Evolutionary conservation across 2,888 invertebrate species (phyloP), one percentile per base, ranked within the genome.

Genomic region (Orthonevra nobilis): DNA sequence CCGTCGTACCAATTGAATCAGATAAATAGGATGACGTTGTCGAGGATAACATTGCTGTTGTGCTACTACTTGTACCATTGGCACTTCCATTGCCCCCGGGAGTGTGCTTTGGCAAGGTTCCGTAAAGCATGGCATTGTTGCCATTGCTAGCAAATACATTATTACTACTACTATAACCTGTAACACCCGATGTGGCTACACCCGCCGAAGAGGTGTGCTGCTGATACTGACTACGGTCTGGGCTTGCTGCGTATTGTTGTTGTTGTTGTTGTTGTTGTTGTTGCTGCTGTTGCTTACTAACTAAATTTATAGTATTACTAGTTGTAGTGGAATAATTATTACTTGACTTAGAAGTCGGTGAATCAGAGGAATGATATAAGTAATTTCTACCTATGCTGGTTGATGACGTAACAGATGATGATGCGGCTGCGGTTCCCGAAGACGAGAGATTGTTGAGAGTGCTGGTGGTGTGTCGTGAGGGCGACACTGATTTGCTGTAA

Each of bases 81-180:
- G 5, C 23, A 56, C 64, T 68, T 36, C 69, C 73, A 61, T 38
- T 70, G 44, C 68, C 73, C 36, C 74, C 77, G 50, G 66, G 40
- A 12, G 69, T 74, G 17, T 86, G 75, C 83, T 89, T 89, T 40
- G 89, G 89, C 83, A 89, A 72, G 3, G 89, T 89, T 32, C 89
- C 87, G 81, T 89, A 89, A 9, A 87, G 74, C 86, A 88, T 85
- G 81, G 86, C 86, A 69, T 83, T 82, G 73, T 83, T 68, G 72
- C 50, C 9, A 46, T 83, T 83, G 74, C 77, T 83, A 75, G 66
- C 69, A 23, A n/a, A n/a, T n/a, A 64, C 54, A 40, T 50, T 50
- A 36, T 60, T 69, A 23, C 38, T 46, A 30, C 63, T 44, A 19
- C 63, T 36, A 46, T 64, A 70, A 38, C 64, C 46, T 61, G 61